Percentiles rank a stretch among this genome's conserved stretches.
Conservation (phyloP, 2,888 invertebrate genomes). For the Eurytoma californica region DNA sequence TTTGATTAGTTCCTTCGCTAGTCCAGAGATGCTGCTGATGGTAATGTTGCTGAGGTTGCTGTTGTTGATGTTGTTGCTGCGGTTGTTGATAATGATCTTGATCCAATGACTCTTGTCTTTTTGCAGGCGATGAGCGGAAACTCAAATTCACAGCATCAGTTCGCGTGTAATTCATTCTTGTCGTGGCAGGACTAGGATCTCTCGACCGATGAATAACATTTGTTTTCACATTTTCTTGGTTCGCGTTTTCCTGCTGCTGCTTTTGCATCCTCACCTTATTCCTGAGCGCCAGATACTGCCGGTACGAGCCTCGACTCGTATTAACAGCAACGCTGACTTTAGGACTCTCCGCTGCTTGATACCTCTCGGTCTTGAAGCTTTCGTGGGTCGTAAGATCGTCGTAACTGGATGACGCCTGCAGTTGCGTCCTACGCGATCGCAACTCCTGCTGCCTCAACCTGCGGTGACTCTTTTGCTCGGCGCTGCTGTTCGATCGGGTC, state of each 20-base stretch:
- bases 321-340: constrained; percentile 62
- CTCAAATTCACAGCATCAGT: constrained; percentile 29
- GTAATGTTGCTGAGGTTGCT: neutral
- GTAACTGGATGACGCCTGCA: constrained; percentile 68
- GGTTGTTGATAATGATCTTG: neutral
- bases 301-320: constrained; percentile 64
- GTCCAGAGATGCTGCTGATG: constrained; percentile 4
- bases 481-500: constrained; percentile 68
- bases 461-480: constrained; percentile 65
- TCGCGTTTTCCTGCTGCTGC: constrained; percentile 22
- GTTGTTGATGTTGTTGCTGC: neutral
- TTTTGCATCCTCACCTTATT: constrained; percentile 54
- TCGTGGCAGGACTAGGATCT: constrained; percentile 58
- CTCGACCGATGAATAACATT: constrained; percentile 47
- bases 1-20: neutral
- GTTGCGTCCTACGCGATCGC: constrained; percentile 61
- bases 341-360: constrained; percentile 40
- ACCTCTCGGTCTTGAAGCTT: constrained; percentile 59
- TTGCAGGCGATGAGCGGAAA: constrained; percentile 21
- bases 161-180: constrained; percentile 59
- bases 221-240: neutral
- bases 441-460: constrained; percentile 62
- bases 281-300: constrained; percentile 62
- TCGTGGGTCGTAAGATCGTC: constrained; percentile 65
- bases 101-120: neutral